A percentile compares a stretch with the other conserved stretches of the same genome.
Conservation (phyloP, 2,113 vertebrate species). For the Ahaetulla prasina region DNA sequence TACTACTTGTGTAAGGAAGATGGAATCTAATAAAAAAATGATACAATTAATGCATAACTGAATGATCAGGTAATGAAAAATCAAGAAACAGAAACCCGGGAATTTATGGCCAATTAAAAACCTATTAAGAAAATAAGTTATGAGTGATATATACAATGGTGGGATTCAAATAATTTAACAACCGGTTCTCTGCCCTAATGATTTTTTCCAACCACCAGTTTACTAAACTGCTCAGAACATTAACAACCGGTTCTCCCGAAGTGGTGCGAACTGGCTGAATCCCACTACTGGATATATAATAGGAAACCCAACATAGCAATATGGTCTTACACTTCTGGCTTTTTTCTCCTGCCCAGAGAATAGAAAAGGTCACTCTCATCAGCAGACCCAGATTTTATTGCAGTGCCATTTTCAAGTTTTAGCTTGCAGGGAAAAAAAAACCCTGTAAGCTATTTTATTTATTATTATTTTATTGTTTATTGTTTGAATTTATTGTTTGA, state of each 20-base stretch:
- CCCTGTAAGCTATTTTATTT: background rate
- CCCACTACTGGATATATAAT: too few species aligned
- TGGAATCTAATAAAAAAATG: background rate
- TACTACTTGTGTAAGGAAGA: background rate
- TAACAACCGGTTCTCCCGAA: too few species aligned
- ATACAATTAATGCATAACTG: background rate
- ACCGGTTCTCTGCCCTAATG: too few species aligned
- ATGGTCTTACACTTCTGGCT: background rate
- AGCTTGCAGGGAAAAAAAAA: background rate
- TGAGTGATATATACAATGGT: too few species aligned
- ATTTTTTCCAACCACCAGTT: too few species aligned
- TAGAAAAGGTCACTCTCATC: background rate
- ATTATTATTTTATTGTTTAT: too few species aligned
- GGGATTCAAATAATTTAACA: too few species aligned
- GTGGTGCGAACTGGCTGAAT: too few species aligned
- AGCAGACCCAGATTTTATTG: background rate
- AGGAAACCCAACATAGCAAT: background rate
- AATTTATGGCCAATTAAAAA: background rate
- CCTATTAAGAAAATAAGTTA: background rate
- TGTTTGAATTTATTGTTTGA: too few species aligned
- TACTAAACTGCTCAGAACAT: too few species aligned
- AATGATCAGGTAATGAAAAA: background rate
- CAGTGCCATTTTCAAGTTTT: background rate
- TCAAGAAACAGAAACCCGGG: background rate
- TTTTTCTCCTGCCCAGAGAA: background rate